These are phyloP conservation scores for Blastomussa wellsi DNA, from an alignment of 92 coral and sea anemone genomes.

Conservation along the genomic window DNA sequence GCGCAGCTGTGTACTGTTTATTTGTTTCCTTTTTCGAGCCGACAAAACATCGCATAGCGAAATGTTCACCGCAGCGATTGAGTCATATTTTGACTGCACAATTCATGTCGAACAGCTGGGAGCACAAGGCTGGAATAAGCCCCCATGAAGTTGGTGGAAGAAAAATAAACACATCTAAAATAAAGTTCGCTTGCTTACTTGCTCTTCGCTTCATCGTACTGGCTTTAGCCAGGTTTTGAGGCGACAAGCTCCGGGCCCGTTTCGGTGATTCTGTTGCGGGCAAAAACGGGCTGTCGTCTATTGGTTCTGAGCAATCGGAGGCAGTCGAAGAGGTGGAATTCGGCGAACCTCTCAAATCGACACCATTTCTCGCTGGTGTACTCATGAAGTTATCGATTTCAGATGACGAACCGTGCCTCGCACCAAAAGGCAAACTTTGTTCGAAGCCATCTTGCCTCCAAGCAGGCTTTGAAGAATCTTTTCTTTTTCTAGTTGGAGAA, in stretches of 20 bases:
- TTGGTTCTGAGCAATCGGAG: slow-evolving; percentile 80
- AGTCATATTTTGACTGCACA: neutral
- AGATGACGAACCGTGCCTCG: slow-evolving; percentile 70
- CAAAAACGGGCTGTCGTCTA: slow-evolving; percentile 76
- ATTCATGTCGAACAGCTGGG: neutral
- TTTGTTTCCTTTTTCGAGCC: neutral
- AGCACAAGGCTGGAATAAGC: neutral
- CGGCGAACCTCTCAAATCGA: slow-evolving; percentile 53
- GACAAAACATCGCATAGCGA: neutral
- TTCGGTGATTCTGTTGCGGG: slow-evolving; percentile 59
- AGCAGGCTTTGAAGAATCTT: slow-evolving; percentile 60
- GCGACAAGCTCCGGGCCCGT: slow-evolving; percentile 84
- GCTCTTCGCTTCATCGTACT: slow-evolving; percentile 33
- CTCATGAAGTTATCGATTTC: slow-evolving; percentile 58
- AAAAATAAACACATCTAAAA: neutral
- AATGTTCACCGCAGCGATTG: neutral
- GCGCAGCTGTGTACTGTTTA: neutral
- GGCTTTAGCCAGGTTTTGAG: slow-evolving; percentile 48
- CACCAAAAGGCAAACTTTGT: slow-evolving; percentile 42
- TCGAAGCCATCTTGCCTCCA: slow-evolving; percentile 78
- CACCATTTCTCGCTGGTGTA: slow-evolving; percentile 59
- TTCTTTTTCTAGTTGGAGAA: slow-evolving; percentile 71
- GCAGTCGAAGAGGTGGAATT: slow-evolving; percentile 79
- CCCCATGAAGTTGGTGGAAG: neutral
- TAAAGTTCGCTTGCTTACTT: slow-evolving; percentile 25